phyloP scores from a whole-genome alignment of 1,140 invertebrate species.

The Drosophila kikkawai region DNA sequence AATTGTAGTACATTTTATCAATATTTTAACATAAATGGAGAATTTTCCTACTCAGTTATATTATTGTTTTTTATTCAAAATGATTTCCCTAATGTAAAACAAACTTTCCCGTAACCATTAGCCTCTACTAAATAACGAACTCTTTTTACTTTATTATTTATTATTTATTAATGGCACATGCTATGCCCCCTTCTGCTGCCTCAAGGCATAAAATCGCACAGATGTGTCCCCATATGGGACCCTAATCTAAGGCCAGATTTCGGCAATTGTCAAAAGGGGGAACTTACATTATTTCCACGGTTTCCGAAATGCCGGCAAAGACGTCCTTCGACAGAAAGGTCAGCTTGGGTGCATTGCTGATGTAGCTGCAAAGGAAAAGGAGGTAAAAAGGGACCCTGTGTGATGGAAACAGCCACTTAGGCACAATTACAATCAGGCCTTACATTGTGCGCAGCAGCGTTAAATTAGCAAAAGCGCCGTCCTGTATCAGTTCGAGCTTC shows the following conservation, averaged over 20 bases:
- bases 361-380: slow-evolving; percentile 84
- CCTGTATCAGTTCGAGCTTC: slow-evolving; percentile 85
- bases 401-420: slow-evolving; percentile 11
- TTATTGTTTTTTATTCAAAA: not conserved
- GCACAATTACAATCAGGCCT: slow-evolving; percentile 59
- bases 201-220: slow-evolving; percentile 2
- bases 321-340: slow-evolving; percentile 85
- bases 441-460: slow-evolving; percentile 85
- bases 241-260: not conserved
- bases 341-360: slow-evolving; percentile 86
- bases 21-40: too few relatives aligned
- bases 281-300: slow-evolving; percentile 86
- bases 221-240: slow-evolving; percentile 8
- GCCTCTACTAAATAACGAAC: not conserved
- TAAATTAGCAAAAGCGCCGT: slow-evolving; percentile 85
- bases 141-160: not conserved
- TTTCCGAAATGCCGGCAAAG: slow-evolving; percentile 85
- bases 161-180: slow-evolving; percentile 4
- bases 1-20: too few relatives aligned
- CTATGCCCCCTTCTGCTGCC: not conserved
- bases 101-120: not conserved
- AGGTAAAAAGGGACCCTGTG: not conserved
- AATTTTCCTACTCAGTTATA: too few relatives aligned
- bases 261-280: not conserved
- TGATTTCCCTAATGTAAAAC: not conserved